phyloP scores from a whole-genome alignment of 30 jellyfish, hydroid and myxozoan species.

The Hydractinia symbiolongicarpus region DNA sequence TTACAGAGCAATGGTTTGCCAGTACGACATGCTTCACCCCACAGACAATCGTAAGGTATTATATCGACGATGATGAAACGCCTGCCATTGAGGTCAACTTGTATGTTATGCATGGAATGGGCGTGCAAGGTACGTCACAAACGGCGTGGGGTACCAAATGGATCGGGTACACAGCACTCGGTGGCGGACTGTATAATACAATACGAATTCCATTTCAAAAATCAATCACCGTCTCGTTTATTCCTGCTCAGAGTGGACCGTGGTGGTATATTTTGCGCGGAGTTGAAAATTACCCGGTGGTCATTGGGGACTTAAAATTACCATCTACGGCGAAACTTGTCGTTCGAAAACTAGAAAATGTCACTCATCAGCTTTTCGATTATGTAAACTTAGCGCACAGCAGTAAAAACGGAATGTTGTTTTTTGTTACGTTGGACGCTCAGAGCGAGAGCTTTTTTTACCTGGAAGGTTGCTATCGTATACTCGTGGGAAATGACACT shows the following conservation, averaged over 20 bases:
- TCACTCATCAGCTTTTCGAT: slow-evolving; percentile 29
- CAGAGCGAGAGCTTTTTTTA: slow-evolving; percentile 49
- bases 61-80: slow-evolving; percentile 44
- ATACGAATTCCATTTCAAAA: slow-evolving; percentile 61
- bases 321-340: slow-evolving; percentile 60
- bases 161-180: slow-evolving; percentile 70
- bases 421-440: slow-evolving; percentile 61
- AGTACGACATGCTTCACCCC: slow-evolving; percentile 57
- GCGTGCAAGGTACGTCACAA: slow-evolving; percentile 15
- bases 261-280: slow-evolving; percentile 75
- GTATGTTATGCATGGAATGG: slow-evolving; percentile 72
- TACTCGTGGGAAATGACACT: neutral
- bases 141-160: slow-evolving; percentile 82
- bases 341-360: slow-evolving; percentile 37
- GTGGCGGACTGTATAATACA: slow-evolving; percentile 79
- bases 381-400: slow-evolving; percentile 44
- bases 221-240: slow-evolving; percentile 56
- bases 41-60: slow-evolving; percentile 51
- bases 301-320: slow-evolving; percentile 59
- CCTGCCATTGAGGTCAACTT: slow-evolving; percentile 59
- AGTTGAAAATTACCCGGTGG: slow-evolving; percentile 58
- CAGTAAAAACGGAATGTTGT: slow-evolving; percentile 52
- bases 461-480: slow-evolving; percentile 56
- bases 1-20: slow-evolving; percentile 88
- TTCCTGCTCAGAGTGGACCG: slow-evolving; percentile 29